These are phyloP conservation scores for Andrena bucephala DNA, from an alignment of 2,888 invertebrate genomes.

Conservation along the genomic window DNA sequence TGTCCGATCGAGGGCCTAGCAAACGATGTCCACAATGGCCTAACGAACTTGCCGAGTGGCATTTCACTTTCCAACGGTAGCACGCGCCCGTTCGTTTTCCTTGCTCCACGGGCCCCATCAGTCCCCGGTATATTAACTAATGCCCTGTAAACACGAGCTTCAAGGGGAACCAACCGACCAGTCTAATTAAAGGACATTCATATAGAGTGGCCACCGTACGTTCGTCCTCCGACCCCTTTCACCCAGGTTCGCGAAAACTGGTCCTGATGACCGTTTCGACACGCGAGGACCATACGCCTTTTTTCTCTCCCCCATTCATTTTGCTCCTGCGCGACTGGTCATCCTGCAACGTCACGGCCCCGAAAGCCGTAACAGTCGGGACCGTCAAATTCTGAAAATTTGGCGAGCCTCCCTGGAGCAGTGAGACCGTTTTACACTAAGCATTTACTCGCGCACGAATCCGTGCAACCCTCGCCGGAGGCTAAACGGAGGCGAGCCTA, in stretches of 20 bases:
- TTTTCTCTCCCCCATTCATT: not conserved
- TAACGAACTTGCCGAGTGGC: conserved; percentile 80
- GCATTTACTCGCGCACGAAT: not conserved
- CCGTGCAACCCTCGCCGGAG: conserved; percentile 10
- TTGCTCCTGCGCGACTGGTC: conserved; percentile 19
- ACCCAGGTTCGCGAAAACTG: conserved; percentile 64
- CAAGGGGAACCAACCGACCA: conserved; percentile 63
- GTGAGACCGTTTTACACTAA: not conserved
- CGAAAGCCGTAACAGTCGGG: not conserved
- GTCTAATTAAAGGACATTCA: conserved; percentile 74
- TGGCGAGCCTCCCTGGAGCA: not conserved
- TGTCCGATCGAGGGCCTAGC: conserved; percentile 55
- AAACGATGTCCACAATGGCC: conserved; percentile 74
- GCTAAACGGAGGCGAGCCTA: conserved; percentile 24
- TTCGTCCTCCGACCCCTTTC: conserved; percentile 49
- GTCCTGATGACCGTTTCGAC: conserved; percentile 55
- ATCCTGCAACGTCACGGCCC: not conserved
- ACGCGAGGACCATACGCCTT: conserved; percentile 33
- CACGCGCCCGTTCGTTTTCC: conserved; percentile 60
- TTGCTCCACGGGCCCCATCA: conserved; percentile 31
- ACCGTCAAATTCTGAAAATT: not conserved
- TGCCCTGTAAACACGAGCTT: conserved; percentile 72
- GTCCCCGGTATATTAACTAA: conserved; percentile 70
- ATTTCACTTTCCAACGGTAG: conserved; percentile 74
- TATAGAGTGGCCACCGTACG: conserved; percentile 49